phyloP scores from a whole-genome alignment of 1,140 invertebrate species.

The Neodiprion lecontei region DNA sequence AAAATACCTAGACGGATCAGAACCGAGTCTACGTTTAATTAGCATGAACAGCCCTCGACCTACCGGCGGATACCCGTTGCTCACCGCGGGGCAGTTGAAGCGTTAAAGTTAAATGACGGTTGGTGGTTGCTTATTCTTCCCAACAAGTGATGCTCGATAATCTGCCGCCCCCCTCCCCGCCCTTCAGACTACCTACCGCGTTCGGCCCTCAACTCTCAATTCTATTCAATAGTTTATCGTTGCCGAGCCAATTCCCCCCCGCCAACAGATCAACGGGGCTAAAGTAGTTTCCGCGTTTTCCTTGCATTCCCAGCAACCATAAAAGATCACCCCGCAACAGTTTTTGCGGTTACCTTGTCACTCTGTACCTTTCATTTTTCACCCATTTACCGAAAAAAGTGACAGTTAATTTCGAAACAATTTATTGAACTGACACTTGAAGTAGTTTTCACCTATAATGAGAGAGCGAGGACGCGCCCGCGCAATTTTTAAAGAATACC shows the following conservation, averaged over 20 bases:
- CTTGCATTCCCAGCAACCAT: too few species aligned
- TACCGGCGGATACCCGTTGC: constrained; percentile 20
- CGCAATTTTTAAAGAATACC: background rate
- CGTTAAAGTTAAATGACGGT: constrained; percentile 65
- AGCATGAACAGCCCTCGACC: constrained; percentile 57
- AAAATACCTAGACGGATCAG: background rate
- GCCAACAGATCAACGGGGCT: constrained; percentile 53
- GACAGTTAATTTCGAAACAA: background rate
- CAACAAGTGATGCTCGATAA: constrained; percentile 63
- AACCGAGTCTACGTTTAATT: constrained; percentile 50
- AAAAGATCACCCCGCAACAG: too few species aligned
- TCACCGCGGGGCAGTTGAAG: constrained; percentile 55
- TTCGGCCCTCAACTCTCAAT: constrained; percentile 35
- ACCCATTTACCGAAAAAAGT: background rate
- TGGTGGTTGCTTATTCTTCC: constrained; percentile 63
- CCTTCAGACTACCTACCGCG: constrained; percentile 29
- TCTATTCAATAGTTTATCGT: constrained; percentile 54
- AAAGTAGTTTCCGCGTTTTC: background rate
- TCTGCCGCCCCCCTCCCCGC: constrained; percentile 42
- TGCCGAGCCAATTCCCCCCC: constrained; percentile 55
- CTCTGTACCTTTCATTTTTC: too few species aligned
- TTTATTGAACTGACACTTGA: background rate
- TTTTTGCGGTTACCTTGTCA: too few species aligned
- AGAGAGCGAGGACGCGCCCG: too few species aligned
- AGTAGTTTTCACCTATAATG: too few species aligned